Base-by-base conservation (phyloP, 1,140 invertebrate species). In the Caerostris darwini region DNA sequence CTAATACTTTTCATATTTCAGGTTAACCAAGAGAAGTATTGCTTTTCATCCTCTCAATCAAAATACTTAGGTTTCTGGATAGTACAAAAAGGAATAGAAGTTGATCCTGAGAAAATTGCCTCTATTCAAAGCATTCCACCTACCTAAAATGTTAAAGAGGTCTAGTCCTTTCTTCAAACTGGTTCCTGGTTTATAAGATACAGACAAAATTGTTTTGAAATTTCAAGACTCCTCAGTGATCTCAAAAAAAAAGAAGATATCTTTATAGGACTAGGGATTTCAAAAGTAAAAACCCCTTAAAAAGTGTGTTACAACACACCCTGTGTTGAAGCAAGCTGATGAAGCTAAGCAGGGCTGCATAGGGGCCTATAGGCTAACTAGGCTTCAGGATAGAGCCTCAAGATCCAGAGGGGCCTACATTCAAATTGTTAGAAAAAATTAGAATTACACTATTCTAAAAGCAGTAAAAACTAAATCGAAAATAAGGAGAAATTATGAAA, bases 61-160 rank as follows among this genome's bases (percentile, higher is more conserved):
- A 82, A 93, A 58, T 67, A 93, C 71, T 34, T 86, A 3, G 7
- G 64, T 14, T 6, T 17, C 57, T 93, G 54, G 59, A 58, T 87
- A 12, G 71, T n/a, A 10, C 3, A 87, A 77, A 54, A 95, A 50
- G 94, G 95, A 77, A 83, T 96, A 12, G 90, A 94, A 82, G 95
- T 94, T 19, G 94, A 94, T 57, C 8, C 58, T 14, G 94, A 92
- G 3, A 96, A 95, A 94, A 94, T 95, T 3, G n/a, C 82, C 69
- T 89, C 95, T 56, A 92, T 95, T 94, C 53, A 93, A 10, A 89
- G 90, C 77, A 85, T 93, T 61, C 90, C 95, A 89, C n/a, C 61
- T 92, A 95, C 95, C 14, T 94, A n/a, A 58, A 57, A 50, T 54
- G 96, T 95, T 95, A 95, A 6, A 95, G 95, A 59, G 97, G 96